Evolutionary conservation across 2,113 vertebrate genomes (phyloP).

Genomic region (Neoarius graeffei): DNA sequence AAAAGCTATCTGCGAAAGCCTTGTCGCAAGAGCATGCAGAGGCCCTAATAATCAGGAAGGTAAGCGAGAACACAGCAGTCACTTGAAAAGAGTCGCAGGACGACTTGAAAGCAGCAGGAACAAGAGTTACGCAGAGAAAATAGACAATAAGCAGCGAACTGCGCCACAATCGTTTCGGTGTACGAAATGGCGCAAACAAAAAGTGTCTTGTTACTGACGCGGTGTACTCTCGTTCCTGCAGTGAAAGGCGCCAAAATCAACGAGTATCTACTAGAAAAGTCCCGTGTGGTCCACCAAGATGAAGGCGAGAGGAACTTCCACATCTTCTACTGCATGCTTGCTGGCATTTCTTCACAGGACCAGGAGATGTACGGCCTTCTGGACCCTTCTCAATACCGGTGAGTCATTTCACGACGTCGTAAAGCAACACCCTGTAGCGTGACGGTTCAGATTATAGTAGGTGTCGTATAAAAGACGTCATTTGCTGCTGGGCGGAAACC

Average conservation of each 20-base stretch:
- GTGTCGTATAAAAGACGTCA: neutral
- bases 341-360: conserved; percentile 69
- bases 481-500: neutral
- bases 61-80: neutral
- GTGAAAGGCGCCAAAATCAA: conserved; percentile 78
- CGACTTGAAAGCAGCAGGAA: neutral
- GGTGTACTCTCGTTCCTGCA: conserved; percentile 31
- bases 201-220: neutral
- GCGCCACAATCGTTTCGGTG: too few species aligned
- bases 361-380: conserved; percentile 75
- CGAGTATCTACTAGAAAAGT: conserved; percentile 79
- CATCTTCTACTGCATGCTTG: conserved; percentile 80
- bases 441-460: neutral
- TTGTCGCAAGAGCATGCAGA: too few species aligned
- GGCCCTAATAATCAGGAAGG: neutral
- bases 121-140: neutral
- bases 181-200: too few species aligned
- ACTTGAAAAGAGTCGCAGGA: neutral
- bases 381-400: conserved; percentile 76
- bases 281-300: conserved; percentile 76
- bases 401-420: conserved; percentile 31
- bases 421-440: neutral
- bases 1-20: too few species aligned
- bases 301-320: conserved; percentile 77
- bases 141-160: too few species aligned